These are phyloP conservation scores for Netelia fuscicornis DNA, from an alignment of 2,888 invertebrate genomes.

Conservation along the genomic window DNA sequence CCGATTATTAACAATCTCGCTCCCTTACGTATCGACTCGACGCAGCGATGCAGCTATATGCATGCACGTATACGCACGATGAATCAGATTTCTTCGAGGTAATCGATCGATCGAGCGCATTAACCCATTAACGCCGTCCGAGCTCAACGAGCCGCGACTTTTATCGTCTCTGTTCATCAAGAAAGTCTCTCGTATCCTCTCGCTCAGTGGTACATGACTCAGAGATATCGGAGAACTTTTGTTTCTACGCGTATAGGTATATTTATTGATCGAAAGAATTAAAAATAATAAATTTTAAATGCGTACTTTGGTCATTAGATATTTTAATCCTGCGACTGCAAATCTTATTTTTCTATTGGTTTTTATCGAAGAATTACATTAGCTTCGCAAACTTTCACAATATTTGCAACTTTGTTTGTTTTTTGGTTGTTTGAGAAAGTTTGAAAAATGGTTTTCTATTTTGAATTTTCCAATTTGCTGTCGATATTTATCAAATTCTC, in stretches of 20 bases:
- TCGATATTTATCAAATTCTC: background rate
- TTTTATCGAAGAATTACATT: background rate
- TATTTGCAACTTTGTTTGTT: too few species aligned
- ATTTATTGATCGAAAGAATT: conserved; percentile 1
- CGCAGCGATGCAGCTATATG: background rate
- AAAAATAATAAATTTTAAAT: background rate
- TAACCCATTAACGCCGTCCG: conserved; percentile 41
- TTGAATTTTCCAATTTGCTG: too few species aligned
- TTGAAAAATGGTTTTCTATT: background rate
- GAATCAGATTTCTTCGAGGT: conserved; percentile 54
- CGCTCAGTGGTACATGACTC: conserved; percentile 16
- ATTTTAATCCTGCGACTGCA: conserved; percentile 9
- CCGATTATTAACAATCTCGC: background rate
- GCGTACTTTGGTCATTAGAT: conserved; percentile 1
- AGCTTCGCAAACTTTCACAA: background rate
- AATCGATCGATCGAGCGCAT: conserved; percentile 46
- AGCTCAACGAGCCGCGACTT: conserved; percentile 54
- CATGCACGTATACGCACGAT: conserved; percentile 23
- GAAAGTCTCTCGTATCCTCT: conserved; percentile 23
- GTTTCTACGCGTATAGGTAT: background rate
- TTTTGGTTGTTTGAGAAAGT: too few species aligned
- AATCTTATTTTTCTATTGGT: background rate
- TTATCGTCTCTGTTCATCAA: conserved; percentile 54
- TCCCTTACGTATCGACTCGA: background rate
- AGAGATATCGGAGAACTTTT: background rate